Evolutionary conservation across 1,140 invertebrate genomes (phyloP).

Genomic region (Vanessa tameamea): DNA sequence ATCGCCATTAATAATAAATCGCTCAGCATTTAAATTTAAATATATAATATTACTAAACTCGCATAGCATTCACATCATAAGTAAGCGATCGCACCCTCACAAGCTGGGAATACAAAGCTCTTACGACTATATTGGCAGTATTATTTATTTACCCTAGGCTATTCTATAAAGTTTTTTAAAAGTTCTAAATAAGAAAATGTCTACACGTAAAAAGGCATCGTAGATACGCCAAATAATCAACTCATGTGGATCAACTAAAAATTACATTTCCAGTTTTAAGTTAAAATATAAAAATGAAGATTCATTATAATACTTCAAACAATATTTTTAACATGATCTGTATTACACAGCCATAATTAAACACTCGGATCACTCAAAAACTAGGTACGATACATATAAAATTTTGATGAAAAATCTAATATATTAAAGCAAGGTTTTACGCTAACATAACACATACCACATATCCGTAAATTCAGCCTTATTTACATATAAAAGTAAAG

Average conservation of each 20-base stretch:
- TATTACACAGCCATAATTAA: conserved; percentile 44
- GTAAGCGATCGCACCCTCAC: conserved; percentile 36
- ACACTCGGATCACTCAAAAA: conserved; percentile 28
- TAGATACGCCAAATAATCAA: conserved; percentile 15
- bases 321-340: conserved; percentile 26
- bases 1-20: conserved; percentile 28
- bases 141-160: conserved; percentile 42
- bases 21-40: conserved; percentile 41
- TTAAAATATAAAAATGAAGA: conserved; percentile 13
- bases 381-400: conserved; percentile 32
- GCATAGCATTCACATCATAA: conserved; percentile 41
- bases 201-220: conserved; percentile 11
- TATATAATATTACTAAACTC: conserved; percentile 39
- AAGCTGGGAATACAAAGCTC: conserved; percentile 57
- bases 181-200: conserved; percentile 20
- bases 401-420: conserved; percentile 27
- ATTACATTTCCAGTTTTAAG: conserved; percentile 7
- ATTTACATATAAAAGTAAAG: conserved; percentile 56
- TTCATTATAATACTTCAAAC: conserved; percentile 18
- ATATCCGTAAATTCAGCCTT: conserved; percentile 50
- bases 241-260: conserved; percentile 9
- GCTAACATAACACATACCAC: conserved; percentile 43
- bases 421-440: conserved; percentile 50
- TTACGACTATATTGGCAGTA: conserved; percentile 68
- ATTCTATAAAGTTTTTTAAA: conserved; percentile 23